Conservation (phyloP, 2,797 vertebrate genomes). For the Cossypha caffra region DNA sequence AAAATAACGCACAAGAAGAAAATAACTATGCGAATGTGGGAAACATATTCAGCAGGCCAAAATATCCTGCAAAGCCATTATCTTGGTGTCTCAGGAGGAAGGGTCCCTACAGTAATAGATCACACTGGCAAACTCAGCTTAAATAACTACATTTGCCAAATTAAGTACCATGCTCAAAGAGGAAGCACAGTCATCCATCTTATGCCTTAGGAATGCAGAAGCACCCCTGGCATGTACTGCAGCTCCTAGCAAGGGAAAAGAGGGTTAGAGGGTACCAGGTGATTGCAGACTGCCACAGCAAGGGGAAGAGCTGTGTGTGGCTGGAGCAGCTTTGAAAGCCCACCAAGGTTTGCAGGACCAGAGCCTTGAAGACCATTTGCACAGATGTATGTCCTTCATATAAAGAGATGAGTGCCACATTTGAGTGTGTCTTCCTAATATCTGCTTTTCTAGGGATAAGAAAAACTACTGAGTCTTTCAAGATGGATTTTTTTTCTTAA, state of each 20-base stretch:
- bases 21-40: background rate
- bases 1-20: background rate
- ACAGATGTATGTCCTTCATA: background rate
- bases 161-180: background rate
- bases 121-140: background rate
- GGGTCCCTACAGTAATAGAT: background rate
- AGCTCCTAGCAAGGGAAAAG: background rate
- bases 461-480: background rate
- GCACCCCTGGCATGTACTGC: background rate
- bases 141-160: background rate
- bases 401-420: background rate
- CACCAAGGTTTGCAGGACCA: background rate
- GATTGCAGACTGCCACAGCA: background rate
- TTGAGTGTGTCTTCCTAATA: background rate
- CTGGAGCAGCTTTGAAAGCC: background rate
- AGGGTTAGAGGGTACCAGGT: background rate
- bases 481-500: background rate
- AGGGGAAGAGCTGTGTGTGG: accelerated
- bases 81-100: background rate
- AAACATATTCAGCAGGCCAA: background rate
- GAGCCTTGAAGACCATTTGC: background rate
- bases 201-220: background rate
- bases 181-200: background rate
- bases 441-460: background rate
- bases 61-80: background rate